Conservation (phyloP, 64 coral and sea anemone species). For the Montipora sp. region DNA sequence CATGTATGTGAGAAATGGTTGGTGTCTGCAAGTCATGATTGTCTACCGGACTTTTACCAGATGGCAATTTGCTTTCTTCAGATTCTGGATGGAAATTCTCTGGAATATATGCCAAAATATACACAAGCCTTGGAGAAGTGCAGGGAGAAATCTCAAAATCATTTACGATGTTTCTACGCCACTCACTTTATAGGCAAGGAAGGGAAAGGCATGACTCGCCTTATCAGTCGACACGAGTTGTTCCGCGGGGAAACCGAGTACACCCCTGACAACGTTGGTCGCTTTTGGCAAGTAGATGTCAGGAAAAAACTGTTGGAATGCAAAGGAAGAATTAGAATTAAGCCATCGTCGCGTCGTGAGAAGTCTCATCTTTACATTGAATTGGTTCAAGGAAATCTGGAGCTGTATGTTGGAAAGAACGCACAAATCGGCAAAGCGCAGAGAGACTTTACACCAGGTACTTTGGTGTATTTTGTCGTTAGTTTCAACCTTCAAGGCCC, state of each 20-base stretch:
- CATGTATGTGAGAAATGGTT: conserved; percentile 64
- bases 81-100: conserved; percentile 67
- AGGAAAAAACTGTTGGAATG: conserved; percentile 81
- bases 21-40: neutral
- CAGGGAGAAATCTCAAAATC: conserved; percentile 61
- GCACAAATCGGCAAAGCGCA: conserved; percentile 75
- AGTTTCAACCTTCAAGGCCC: conserved; percentile 88
- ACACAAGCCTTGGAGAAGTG: conserved; percentile 19
- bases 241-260: conserved; percentile 60
- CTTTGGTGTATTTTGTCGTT: conserved; percentile 89
- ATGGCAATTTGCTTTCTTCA: conserved; percentile 79
- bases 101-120: conserved; percentile 50
- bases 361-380: conserved; percentile 64
- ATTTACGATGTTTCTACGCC: conserved; percentile 41
- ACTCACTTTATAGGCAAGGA: conserved; percentile 74
- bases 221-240: conserved; percentile 47
- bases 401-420: conserved; percentile 81
- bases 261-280: neutral
- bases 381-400: conserved; percentile 74
- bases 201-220: conserved; percentile 77
- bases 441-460: conserved; percentile 72
- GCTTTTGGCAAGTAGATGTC: conserved; percentile 71
- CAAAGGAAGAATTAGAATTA: conserved; percentile 75
- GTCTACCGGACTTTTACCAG: conserved; percentile 65
- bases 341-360: neutral